Conservation (phyloP, 2,797 vertebrate genomes). For the Brachyalestes nurse region DNA sequence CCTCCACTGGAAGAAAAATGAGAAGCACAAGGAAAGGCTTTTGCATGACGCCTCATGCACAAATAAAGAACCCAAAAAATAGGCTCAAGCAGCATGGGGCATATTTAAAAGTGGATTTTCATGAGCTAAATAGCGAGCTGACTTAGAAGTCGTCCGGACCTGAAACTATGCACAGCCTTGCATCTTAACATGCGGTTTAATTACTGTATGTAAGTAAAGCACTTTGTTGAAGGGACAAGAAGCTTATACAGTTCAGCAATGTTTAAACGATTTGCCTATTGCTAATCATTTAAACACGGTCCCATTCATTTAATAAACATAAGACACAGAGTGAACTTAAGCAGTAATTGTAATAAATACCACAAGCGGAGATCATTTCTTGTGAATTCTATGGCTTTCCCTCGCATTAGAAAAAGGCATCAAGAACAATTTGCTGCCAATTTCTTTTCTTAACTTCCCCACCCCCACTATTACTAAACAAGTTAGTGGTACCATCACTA, state of each 20-base stretch:
- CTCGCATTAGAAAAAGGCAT: conserved; percentile 49
- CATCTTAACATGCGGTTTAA: conserved; percentile 7
- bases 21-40: conserved; percentile 42
- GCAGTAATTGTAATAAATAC: not conserved
- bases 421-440: conserved; percentile 42
- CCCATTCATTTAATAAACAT: not conserved
- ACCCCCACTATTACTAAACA: conserved; percentile 57
- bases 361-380: not conserved
- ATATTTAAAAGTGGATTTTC: conserved; percentile 73
- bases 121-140: conserved; percentile 59
- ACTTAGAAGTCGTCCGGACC: conserved; percentile 59
- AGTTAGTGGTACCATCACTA: conserved; percentile 77
- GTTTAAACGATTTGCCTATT: conserved; percentile 9
- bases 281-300: not conserved
- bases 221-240: conserved; percentile 2
- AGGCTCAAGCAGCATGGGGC: conserved; percentile 66
- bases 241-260: conserved; percentile 18
- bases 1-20: conserved; percentile 57
- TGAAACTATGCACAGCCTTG: not conserved
- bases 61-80: conserved; percentile 43
- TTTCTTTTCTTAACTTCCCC: not conserved
- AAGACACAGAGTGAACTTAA: not conserved
- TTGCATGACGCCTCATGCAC: conserved; percentile 26
- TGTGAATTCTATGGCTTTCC: not conserved
- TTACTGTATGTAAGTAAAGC: not conserved